phyloP scores from a whole-genome alignment of 2,888 invertebrate genomes.

The Hydrotaea cyrtoneurina region DNA sequence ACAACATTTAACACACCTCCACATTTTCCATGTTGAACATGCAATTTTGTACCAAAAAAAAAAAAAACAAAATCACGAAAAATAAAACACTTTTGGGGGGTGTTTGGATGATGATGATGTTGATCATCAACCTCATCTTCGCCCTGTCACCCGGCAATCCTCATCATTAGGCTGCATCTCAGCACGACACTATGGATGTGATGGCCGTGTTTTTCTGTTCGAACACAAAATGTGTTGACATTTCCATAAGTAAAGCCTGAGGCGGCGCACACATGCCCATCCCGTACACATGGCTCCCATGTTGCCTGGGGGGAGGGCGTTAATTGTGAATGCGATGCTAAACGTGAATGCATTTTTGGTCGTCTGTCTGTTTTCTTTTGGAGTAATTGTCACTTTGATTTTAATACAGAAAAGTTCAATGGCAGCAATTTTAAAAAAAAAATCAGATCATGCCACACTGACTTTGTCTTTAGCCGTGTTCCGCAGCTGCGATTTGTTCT shows the following conservation, averaged over 20 bases:
- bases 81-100: conserved; percentile 44
- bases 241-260: conserved; percentile 16
- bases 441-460: conserved; percentile 26
- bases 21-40: conserved; percentile 42
- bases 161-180: no score
- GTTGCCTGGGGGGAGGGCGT: background rate
- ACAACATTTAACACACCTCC: conserved; percentile 61
- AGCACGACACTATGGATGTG: background rate
- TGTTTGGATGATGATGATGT: conserved; percentile 31
- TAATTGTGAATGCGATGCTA: conserved; percentile 47
- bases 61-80: conserved; percentile 7
- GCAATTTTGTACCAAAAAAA: conserved; percentile 27
- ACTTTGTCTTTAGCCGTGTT: background rate
- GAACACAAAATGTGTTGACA: conserved; percentile 22
- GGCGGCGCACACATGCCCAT: background rate
- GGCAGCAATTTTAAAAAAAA: background rate
- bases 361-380: no score
- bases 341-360: background rate
- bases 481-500: background rate
- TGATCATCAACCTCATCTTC: conserved; percentile 16
- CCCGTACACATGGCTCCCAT: conserved; percentile 25
- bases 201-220: background rate
- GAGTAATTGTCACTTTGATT: conserved; percentile 5
- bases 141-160: conserved; percentile 7
- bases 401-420: conserved; percentile 20